Conservation (phyloP, 2,797 vertebrate genomes). For the Pipistrellus pygmaeus region DNA sequence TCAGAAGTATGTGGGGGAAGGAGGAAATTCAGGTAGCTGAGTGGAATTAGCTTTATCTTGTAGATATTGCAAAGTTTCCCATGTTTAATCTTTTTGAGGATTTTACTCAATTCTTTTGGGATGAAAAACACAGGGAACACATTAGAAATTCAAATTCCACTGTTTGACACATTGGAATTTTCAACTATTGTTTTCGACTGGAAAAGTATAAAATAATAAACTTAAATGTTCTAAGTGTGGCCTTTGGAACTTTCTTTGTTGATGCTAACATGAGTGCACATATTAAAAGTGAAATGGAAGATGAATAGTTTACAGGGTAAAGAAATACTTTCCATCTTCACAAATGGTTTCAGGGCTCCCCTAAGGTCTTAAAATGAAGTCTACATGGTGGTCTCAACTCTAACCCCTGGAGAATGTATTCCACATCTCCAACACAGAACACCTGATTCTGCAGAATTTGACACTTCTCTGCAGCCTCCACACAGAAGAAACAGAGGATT, state of each 20-base stretch:
- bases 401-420: constrained; percentile 71
- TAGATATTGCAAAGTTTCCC: constrained; percentile 62
- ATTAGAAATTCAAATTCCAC: constrained; percentile 68
- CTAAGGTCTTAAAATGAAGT: constrained; percentile 82
- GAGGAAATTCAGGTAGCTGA: constrained; percentile 68
- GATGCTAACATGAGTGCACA: constrained; percentile 67
- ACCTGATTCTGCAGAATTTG: constrained; percentile 85
- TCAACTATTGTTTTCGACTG: constrained; percentile 72
- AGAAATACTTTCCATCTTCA: constrained; percentile 73
- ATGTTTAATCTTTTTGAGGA: constrained; percentile 58
- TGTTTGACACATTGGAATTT: constrained; percentile 63
- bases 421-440: constrained; percentile 80
- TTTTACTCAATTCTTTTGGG: constrained; percentile 58
- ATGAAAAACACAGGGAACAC: constrained; percentile 68
- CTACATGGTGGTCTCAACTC: constrained; percentile 83
- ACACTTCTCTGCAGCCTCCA: constrained; percentile 84
- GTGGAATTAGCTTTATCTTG: constrained; percentile 69
- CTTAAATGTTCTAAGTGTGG: constrained; percentile 66
- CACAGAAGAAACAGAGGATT: constrained; percentile 80
- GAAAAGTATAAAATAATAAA: constrained; percentile 74
- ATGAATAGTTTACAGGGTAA: constrained; percentile 66
- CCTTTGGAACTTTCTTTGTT: constrained; percentile 73
- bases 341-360: constrained; percentile 73
- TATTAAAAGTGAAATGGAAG: constrained; percentile 79
- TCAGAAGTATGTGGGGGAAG: constrained; percentile 27